phyloP scores from a whole-genome alignment of 2,797 vertebrate species.

The Falco peregrinus region DNA sequence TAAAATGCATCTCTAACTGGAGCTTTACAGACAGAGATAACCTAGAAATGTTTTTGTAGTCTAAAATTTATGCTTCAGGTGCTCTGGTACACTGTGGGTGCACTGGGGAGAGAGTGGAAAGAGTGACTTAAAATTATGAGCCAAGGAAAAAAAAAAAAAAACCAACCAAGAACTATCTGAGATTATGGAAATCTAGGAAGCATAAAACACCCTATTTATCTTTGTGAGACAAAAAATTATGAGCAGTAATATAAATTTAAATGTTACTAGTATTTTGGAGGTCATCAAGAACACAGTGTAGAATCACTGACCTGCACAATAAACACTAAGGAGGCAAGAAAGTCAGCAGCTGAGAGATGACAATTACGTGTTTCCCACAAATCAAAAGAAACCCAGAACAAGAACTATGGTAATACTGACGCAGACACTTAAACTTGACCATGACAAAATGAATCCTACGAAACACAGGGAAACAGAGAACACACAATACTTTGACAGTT shows the following conservation, averaged over 20 bases:
- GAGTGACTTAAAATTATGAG: not conserved
- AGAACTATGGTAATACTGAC: not conserved
- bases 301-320: not conserved
- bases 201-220: not conserved
- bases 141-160: not conserved
- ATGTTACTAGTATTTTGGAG: not conserved
- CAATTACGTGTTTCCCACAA: not conserved
- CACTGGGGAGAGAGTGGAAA: not conserved
- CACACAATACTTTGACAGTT: not conserved
- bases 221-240: not conserved
- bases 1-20: not conserved
- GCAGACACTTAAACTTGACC: not conserved
- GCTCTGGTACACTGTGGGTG: not conserved
- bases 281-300: not conserved
- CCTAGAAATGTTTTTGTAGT: not conserved
- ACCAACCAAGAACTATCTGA: not conserved
- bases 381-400: not conserved
- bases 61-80: not conserved
- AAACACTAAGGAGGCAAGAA: not conserved
- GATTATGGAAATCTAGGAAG: not conserved
- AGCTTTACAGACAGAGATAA: slow-evolving; percentile 19
- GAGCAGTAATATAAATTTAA: not conserved
- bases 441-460: not conserved
- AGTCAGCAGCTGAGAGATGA: not conserved
- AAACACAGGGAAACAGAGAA: not conserved